These are phyloP conservation scores for Agrochola circellaris DNA, from an alignment of 2,888 invertebrate genomes.

Conservation along the genomic window DNA sequence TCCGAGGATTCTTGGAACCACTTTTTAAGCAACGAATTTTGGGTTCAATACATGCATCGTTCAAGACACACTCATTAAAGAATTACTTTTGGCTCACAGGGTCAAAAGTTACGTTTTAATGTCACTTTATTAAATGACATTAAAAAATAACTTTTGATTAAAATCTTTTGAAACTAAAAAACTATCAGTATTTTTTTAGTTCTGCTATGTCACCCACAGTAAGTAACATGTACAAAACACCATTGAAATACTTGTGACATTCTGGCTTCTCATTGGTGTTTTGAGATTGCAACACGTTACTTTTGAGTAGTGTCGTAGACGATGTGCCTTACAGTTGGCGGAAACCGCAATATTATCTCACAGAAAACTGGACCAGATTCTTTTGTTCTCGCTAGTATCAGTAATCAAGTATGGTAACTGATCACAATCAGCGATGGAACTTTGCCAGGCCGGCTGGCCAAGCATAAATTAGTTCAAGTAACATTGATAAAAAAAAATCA, in stretches of 20 bases:
- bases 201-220: too few relatives aligned
- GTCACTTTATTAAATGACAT: neutral
- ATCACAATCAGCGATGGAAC: neutral
- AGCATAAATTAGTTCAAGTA: neutral
- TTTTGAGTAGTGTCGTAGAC: neutral
- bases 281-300: neutral
- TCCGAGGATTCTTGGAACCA: neutral
- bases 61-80: neutral
- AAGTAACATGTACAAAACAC: neutral
- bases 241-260: neutral
- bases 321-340: neutral
- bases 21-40: neutral
- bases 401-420: neutral
- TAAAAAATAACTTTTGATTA: too few relatives aligned
- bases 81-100: neutral
- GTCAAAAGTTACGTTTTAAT: neutral
- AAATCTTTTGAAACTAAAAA: too few relatives aligned
- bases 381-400: neutral
- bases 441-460: neutral
- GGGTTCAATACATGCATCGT: neutral
- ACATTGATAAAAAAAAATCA: neutral
- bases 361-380: neutral
- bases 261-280: neutral
- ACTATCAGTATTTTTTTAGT: neutral
- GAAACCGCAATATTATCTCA: neutral